A percentile compares a stretch with the other conserved stretches of the same genome.
These are phyloP conservation scores for Echinometra lucunter DNA, from an alignment of 53 echinoderm and acorn worm genomes.

Conservation along the genomic window DNA sequence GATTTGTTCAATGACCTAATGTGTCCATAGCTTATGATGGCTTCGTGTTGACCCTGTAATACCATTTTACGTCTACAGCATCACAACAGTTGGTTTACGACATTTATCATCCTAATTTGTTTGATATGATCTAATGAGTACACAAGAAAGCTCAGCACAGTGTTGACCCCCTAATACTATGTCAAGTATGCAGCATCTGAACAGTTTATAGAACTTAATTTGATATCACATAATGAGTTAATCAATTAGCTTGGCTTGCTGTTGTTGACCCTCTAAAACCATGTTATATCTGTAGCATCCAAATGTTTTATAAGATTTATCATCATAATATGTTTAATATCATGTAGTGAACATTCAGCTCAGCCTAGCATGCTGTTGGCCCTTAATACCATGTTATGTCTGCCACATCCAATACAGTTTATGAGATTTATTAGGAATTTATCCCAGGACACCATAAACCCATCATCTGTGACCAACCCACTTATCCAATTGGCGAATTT, in stretches of 20 bases:
- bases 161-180: too few species aligned
- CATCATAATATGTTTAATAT: too few species aligned
- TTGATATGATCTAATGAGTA: too few species aligned
- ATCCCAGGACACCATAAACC: slow-evolving; percentile 5
- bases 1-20: slow-evolving; percentile 41
- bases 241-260: too few species aligned
- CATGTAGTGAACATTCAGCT: not conserved
- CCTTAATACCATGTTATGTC: not conserved
- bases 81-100: slow-evolving; percentile 28
- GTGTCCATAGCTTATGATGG: not conserved
- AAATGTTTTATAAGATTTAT: too few species aligned
- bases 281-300: too few species aligned
- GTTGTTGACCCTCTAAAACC: too few species aligned
- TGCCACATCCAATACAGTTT: not conserved
- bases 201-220: too few species aligned
- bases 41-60: not conserved
- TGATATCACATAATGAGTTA: too few species aligned
- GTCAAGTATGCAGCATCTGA: too few species aligned
- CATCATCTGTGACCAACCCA: slow-evolving; percentile 45
- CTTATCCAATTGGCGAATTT: slow-evolving; percentile 70
- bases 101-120: too few species aligned
- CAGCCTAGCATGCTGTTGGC: not conserved
- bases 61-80: slow-evolving; percentile 6
- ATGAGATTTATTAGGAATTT: slow-evolving; percentile 45
- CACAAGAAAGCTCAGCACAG: too few species aligned